Conservation (phyloP, 2,113 vertebrate species). For the Corynorhinus townsendii region DNA sequence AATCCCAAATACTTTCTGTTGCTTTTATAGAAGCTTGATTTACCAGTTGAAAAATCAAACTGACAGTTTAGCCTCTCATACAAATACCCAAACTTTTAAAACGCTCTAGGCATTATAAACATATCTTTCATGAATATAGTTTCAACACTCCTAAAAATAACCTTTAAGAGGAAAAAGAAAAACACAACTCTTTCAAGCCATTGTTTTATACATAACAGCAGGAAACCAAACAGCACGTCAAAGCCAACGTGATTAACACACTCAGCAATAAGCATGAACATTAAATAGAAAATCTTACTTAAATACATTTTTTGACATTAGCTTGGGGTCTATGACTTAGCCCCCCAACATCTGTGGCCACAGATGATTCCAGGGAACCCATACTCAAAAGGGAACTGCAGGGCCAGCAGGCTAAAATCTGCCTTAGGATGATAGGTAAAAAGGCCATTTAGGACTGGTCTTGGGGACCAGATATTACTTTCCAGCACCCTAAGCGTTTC, state of each 20-base stretch:
- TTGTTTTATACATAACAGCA: constrained; percentile 84
- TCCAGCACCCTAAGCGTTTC: background rate
- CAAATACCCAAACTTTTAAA: constrained; percentile 76
- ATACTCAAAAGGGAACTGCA: background rate
- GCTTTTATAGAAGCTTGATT: constrained; percentile 76
- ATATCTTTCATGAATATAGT: constrained; percentile 73
- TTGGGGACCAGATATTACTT: background rate
- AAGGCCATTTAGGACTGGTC: background rate
- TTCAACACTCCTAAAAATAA: constrained; percentile 81
- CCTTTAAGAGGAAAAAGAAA: constrained; percentile 38
- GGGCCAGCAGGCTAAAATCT: background rate
- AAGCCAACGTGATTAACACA: constrained; percentile 74
- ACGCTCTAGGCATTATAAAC: constrained; percentile 76
- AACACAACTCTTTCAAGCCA: constrained; percentile 71
- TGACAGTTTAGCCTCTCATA: constrained; percentile 73
- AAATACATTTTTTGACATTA: constrained; percentile 22
- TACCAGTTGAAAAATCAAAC: constrained; percentile 79
- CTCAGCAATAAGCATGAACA: constrained; percentile 62
- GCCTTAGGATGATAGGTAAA: background rate
- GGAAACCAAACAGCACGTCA: constrained; percentile 77
- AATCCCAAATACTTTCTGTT: constrained; percentile 62
- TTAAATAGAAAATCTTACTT: constrained; percentile 34
- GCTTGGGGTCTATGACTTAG: background rate
- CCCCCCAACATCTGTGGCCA: background rate
- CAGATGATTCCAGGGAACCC: background rate